Conservation (phyloP, 2,113 vertebrate species). For the Tinamus guttatus region DNA sequence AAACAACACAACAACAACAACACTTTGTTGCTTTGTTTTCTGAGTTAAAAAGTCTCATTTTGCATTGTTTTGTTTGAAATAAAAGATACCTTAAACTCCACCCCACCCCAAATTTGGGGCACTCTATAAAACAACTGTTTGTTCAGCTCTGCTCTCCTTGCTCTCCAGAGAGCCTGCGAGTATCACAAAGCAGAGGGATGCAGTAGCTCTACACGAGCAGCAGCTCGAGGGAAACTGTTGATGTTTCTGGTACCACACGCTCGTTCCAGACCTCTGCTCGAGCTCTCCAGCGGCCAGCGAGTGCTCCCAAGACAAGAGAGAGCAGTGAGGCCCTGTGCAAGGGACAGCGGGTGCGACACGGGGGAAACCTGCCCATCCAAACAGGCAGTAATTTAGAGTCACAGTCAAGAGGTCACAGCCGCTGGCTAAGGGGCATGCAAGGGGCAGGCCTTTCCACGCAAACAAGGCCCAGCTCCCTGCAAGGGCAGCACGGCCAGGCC, state of each 20-base stretch:
- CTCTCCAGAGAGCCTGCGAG: constrained; percentile 3
- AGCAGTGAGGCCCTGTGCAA: not conserved
- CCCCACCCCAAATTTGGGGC: not conserved
- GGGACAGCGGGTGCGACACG: not conserved
- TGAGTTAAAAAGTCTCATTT: constrained; percentile 19
- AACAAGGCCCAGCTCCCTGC: not conserved
- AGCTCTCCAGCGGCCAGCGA: not conserved
- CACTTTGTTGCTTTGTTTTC: not conserved
- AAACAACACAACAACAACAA: too few species aligned
- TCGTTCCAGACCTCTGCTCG: not conserved
- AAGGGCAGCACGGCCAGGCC: not conserved
- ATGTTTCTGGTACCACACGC: not conserved
- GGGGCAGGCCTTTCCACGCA: not conserved
- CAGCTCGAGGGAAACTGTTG: not conserved
- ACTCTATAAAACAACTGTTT: constrained; percentile 46
- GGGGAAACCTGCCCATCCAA: accelerated
- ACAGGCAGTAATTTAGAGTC: not conserved
- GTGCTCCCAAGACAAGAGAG: not conserved
- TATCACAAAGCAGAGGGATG: not conserved
- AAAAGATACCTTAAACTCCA: not conserved
- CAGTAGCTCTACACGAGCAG: not conserved
- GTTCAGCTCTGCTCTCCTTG: constrained; percentile 12
- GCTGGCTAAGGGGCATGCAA: not conserved
- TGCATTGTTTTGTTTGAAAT: constrained; percentile 2
- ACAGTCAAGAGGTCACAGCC: not conserved